Evolutionary conservation across 2,797 vertebrate species (phyloP), one percentile per base, ranked within the genome.

Genomic region (Synaphobranchus kaupii): DNA sequence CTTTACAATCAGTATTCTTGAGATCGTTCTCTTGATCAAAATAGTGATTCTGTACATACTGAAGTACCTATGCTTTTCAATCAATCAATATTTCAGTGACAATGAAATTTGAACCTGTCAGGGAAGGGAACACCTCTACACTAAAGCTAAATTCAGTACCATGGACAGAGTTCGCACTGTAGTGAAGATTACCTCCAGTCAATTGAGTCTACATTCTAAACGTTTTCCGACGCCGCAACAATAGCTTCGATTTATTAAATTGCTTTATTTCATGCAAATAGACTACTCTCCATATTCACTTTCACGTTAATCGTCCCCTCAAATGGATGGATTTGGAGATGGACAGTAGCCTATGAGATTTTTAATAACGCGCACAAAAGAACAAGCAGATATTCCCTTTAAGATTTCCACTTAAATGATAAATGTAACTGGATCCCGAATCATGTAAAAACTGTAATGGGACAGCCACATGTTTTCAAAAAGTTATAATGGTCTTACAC

Each of bases 11-110:
- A 92, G 56, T 87, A 90, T 90, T 91, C 89, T n/a, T 88, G 88
- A 92, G 90, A 90, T 89, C 89, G 73, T 92, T 88, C 63, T 25
- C 52, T 82, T 93, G 92, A 95, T 94, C 91, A 94, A 91, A 87
- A 84, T 52, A n/a, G n/a, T 39, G 22, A 81, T 88, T 85, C 54
- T 71, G 50, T 52, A 76, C n/a, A 48, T 82, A 20, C 22, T 39
- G 47, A 31, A 7, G 13, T 6, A 39, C 31, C 5, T 80, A 25
- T 34, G 76, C 34, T 44, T 47, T 44, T 47, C 31, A 85, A 58
- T 84, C 50, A 87, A 66, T 22, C 25, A 50, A 81, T 4, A 22
- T 20, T 60, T 84, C 15, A 58, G 15, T 56, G 31, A 58, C 44
- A 84, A 60, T 39, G 50, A 3, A 25, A n/a, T 50, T 50, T 81